Evolutionary conservation across 2,888 invertebrate species (phyloP), one percentile per base, ranked within the genome.

Genomic region (Raillietiella orientalis): DNA sequence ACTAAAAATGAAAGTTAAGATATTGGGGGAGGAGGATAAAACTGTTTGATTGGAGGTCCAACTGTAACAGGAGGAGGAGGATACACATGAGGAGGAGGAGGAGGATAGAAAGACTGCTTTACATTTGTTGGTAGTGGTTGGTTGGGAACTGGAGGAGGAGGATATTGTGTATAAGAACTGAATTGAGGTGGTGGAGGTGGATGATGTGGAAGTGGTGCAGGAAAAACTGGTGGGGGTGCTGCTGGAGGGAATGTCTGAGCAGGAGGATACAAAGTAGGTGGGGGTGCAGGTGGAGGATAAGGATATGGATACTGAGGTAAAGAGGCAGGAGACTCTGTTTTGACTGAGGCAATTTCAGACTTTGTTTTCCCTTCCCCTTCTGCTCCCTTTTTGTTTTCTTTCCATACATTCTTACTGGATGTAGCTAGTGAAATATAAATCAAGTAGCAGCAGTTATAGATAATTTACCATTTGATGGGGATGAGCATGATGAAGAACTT

Each of bases 381-480:
- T n/a, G n/a, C n/a, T n/a, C n/a, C n/a, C n/a, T n/a, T n/a, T n/a
- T n/a, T n/a, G n/a, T n/a, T n/a, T n/a, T n/a, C n/a, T n/a, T n/a
- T n/a, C n/a, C n/a, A n/a, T n/a, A n/a, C n/a, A n/a, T n/a, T n/a
- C n/a, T n/a, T n/a, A n/a, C n/a, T n/a, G n/a, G n/a, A n/a, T n/a
- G n/a, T n/a, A n/a, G n/a, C n/a, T n/a, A n/a, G n/a, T n/a, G n/a
- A n/a, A n/a, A n/a, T n/a, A n/a, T n/a, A n/a, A n/a, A n/a, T n/a
- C n/a, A n/a, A n/a, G n/a, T n/a, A 17, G n/a, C 19, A 17, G 19
- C 19, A 17, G 19, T n/a, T 17, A n/a, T 17, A 8, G 19, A n/a
- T 17, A n/a, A 8, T 17, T n/a, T n/a, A 17, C 19, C 19, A 8
- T 17, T n/a, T 23, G 23, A 27, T 23, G 13, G 11, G 29, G 27